A percentile compares a stretch with the other conserved stretches of the same genome.
Evolutionary conservation across 2,113 vertebrate genomes (phyloP).

Genomic region (Syngnathus scovelli): DNA sequence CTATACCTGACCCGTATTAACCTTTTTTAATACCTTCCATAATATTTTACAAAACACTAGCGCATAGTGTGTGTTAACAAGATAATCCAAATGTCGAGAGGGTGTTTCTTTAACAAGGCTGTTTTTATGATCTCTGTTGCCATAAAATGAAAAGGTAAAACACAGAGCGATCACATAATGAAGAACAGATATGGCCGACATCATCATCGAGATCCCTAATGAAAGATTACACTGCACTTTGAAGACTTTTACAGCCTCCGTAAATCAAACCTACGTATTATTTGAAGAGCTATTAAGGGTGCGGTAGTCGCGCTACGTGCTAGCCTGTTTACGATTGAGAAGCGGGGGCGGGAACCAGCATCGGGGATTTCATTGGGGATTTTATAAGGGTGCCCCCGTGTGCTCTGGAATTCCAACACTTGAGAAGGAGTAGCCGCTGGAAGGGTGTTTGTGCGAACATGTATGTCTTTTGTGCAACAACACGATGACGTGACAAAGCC

Average conservation of each 20-base stretch:
- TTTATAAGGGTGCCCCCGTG: slow-evolving; percentile 60
- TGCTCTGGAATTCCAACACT: slow-evolving; percentile 57
- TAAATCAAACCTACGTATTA: slow-evolving; percentile 78
- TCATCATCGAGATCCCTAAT: slow-evolving; percentile 70
- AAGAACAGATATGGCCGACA: slow-evolving; percentile 74
- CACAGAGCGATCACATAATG: slow-evolving; percentile 77
- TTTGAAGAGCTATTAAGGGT: slow-evolving; percentile 77
- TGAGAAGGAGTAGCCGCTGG: slow-evolving; percentile 33
- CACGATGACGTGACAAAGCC: slow-evolving; percentile 54
- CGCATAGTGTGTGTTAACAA: slow-evolving; percentile 67
- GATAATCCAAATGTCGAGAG: slow-evolving; percentile 67
- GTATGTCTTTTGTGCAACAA: slow-evolving; percentile 51
- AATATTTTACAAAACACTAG: slow-evolving; percentile 35
- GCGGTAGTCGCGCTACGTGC: slow-evolving; percentile 60
- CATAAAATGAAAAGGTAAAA: slow-evolving; percentile 78
- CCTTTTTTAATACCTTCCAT: not conserved
- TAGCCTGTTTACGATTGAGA: slow-evolving; percentile 71
- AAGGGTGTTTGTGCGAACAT: slow-evolving; percentile 48
- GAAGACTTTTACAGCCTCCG: slow-evolving; percentile 76
- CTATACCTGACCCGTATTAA: slow-evolving; percentile 11
- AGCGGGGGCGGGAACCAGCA: slow-evolving; percentile 47
- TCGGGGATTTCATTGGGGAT: slow-evolving; percentile 59
- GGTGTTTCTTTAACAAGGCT: slow-evolving; percentile 68
- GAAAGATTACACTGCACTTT: slow-evolving; percentile 78
- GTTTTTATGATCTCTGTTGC: slow-evolving; percentile 75